Conservation (phyloP, 2,113 vertebrate species). For the Blennius ocellaris region DNA sequence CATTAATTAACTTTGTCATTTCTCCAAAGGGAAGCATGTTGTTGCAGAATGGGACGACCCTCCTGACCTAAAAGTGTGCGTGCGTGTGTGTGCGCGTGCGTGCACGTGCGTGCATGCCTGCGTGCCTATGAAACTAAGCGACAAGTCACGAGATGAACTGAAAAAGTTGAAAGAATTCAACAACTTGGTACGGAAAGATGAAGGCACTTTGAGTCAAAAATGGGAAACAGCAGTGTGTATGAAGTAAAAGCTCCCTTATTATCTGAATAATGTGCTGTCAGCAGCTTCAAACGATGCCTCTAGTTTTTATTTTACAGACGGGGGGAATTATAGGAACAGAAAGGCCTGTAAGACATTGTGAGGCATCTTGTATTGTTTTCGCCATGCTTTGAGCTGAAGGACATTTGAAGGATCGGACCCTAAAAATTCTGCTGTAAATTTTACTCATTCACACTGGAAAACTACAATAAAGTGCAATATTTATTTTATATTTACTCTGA, state of each 20-base stretch:
- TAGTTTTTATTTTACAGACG: constrained; percentile 27
- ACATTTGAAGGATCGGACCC: constrained; percentile 11
- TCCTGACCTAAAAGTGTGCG: background rate
- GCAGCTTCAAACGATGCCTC: constrained; percentile 31
- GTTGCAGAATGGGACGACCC: background rate
- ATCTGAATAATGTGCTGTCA: constrained; percentile 21
- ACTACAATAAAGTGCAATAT: background rate
- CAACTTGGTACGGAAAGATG: background rate
- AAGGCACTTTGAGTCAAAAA: constrained; percentile 10
- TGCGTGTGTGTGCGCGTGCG: background rate
- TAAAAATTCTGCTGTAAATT: constrained; percentile 24
- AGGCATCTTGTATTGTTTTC: constrained; percentile 31
- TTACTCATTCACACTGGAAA: constrained; percentile 2
- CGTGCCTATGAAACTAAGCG: no score
- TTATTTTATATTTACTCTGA: background rate
- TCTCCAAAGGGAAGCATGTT: background rate
- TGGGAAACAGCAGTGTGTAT: background rate
- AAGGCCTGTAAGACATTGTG: constrained; percentile 24
- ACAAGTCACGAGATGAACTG: background rate
- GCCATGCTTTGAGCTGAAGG: constrained; percentile 25
- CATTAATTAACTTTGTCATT: no score
- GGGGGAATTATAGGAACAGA: constrained; percentile 16
- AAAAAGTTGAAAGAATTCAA: constrained; percentile 1
- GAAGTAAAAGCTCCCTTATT: constrained; percentile 18
- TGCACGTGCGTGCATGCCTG: background rate